A percentile compares a stretch with the other conserved stretches of the same genome.
Conservation (phyloP, 2,888 invertebrate genomes). For the Campopleginae sp. region DNA sequence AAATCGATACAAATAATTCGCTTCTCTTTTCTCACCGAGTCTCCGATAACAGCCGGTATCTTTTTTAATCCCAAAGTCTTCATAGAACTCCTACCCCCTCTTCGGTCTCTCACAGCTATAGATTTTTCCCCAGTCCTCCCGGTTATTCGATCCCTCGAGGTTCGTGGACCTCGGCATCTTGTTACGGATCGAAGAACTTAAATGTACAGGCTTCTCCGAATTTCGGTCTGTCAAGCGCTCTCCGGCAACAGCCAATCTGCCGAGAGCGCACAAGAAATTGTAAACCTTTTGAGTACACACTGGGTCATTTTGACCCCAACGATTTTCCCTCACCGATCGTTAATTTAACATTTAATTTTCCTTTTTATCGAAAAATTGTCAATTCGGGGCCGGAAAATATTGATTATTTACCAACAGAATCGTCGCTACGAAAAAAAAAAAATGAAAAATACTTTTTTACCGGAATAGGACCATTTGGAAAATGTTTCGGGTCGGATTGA, state of each 20-base stretch:
- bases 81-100: conserved; percentile 1
- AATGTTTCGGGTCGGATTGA: too few relatives aligned
- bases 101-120: conserved; percentile 17
- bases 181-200: conserved; percentile 35
- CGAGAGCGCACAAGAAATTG: too few relatives aligned
- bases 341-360: too few relatives aligned
- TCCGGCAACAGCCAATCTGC: not conserved
- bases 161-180: conserved; percentile 28
- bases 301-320: too few relatives aligned
- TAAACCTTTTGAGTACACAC: too few relatives aligned
- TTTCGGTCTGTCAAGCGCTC: not conserved
- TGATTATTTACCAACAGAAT: too few relatives aligned
- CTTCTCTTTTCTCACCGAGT: not conserved
- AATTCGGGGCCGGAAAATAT: too few relatives aligned
- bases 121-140: conserved; percentile 21
- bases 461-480: too few relatives aligned
- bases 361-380: too few relatives aligned
- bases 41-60: not conserved
- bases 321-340: too few relatives aligned
- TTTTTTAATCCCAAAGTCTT: conserved; percentile 32
- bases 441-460: too few relatives aligned
- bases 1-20: conserved; percentile 7
- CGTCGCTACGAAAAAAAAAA: too few relatives aligned
- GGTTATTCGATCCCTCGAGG: conserved; percentile 25
- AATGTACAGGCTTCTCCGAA: not conserved